A percentile compares a stretch with the other conserved stretches of the same genome.
These are phyloP conservation scores for Pachypanchax playfairii DNA, from an alignment of 2,113 vertebrate species.

Conservation along the genomic window DNA sequence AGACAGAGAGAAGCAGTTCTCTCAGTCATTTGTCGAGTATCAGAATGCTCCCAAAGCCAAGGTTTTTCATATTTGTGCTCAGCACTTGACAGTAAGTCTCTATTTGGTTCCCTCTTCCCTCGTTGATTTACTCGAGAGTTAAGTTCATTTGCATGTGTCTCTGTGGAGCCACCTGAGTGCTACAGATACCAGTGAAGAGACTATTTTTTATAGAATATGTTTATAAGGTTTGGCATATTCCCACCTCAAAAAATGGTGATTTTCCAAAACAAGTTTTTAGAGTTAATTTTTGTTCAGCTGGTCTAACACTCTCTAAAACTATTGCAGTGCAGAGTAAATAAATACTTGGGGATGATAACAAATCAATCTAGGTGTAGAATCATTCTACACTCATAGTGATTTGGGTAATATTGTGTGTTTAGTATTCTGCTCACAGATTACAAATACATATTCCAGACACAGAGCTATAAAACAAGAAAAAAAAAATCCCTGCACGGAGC, in stretches of 20 bases:
- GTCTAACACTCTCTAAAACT: conserved; percentile 17
- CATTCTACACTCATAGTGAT: conserved; percentile 25
- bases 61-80: conserved; percentile 52
- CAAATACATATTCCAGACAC: conserved; percentile 30
- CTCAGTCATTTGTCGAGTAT: conserved; percentile 36
- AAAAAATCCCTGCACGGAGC: background rate
- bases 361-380: conserved; percentile 27
- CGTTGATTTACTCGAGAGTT: conserved; percentile 58
- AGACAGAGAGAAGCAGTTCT: conserved; percentile 19
- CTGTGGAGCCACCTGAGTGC: conserved; percentile 51
- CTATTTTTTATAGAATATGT: conserved; percentile 48
- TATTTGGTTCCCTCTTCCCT: conserved; percentile 49
- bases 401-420: conserved; percentile 37
- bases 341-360: conserved; percentile 6
- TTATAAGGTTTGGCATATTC: conserved; percentile 49
- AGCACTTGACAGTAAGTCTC: conserved; percentile 48
- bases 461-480: conserved; percentile 18
- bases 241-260: conserved; percentile 52
- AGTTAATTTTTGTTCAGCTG: conserved; percentile 46
- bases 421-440: conserved; percentile 34
- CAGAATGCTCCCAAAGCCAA: conserved; percentile 46
- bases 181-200: conserved; percentile 58
- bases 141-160: conserved; percentile 67
- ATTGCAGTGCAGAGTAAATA: conserved; percentile 34
- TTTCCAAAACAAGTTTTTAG: conserved; percentile 44